Base-by-base conservation (phyloP, 2,888 invertebrate species). In the Antitype chi region DNA sequence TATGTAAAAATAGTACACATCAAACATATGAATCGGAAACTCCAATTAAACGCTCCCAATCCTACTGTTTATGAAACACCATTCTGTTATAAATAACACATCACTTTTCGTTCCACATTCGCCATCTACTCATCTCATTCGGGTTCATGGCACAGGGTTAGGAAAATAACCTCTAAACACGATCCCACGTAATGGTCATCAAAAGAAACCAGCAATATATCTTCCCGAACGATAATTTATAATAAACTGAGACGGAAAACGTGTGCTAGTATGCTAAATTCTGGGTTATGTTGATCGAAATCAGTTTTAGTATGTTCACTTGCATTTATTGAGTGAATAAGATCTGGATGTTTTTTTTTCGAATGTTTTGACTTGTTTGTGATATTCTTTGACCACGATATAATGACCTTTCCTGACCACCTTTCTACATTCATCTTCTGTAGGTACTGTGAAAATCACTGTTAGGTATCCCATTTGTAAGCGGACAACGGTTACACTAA, bases 81-180 rank as follows among this genome's bases (percentile, higher is more conserved):
- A 88, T 81, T 75, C 60, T 68, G 64, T 59, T 82, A 86, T 87
- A 87, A 85, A 88, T 89, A 91, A 78, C 55, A 47, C 63, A 74
- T 72, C 57, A 59, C 15, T 43, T 76, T 43, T 63, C 43, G 94
- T 84, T 88, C 93, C 85, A 90, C 78, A 90, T 92, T 79, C 89
- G 73, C 80, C 90, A 91, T 17, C 9, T 13, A 28, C 38, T 55
- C 53, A 25, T 87, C 92, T 93, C 87, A 91, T 88, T 93, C 81
- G 90, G 93, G 95, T 94, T 95, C 95, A 94, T 93, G 94, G 94
- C 90, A 85, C 94, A 95, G 94, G 95, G 94, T 94, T 94, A 94
- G 74, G 69, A 85, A 90, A 90, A 86, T 85, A 89, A 87, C 87
- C 87, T 85, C 85, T 81, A 87, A 86, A 78, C 67, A 73, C 57